A percentile compares a stretch with the other conserved stretches of the same genome.
phyloP scores from a whole-genome alignment of 2,797 vertebrate genomes.

The Enteromius thamalakanensis region DNA sequence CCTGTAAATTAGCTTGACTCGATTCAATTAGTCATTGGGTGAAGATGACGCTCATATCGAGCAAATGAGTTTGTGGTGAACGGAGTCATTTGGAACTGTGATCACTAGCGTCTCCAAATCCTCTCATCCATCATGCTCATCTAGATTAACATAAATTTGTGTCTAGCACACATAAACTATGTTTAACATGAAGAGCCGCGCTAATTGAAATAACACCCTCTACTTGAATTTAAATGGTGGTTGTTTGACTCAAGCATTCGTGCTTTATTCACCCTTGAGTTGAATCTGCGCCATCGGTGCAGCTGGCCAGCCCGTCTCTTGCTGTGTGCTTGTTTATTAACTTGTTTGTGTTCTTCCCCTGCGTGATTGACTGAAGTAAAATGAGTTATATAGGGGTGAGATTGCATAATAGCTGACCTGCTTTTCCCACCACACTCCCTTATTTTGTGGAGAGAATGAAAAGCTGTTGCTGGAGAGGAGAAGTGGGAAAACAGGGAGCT shows the following conservation, averaged over 20 bases:
- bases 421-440: slow-evolving; percentile 61
- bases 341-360: neutral
- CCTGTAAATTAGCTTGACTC: slow-evolving; percentile 62
- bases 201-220: slow-evolving; percentile 13
- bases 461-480: slow-evolving; percentile 65
- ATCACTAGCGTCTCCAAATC: slow-evolving; percentile 50
- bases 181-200: neutral
- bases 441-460: slow-evolving; percentile 70
- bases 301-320: slow-evolving; percentile 26
- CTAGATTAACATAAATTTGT: slow-evolving; percentile 25
- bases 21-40: slow-evolving; percentile 67
- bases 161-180: slow-evolving; percentile 23
- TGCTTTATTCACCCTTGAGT: slow-evolving; percentile 10
- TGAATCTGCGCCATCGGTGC: neutral
- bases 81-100: slow-evolving; percentile 42
- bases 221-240: neutral
- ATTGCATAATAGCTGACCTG: slow-evolving; percentile 67
- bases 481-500: slow-evolving; percentile 74
- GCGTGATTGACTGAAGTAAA: slow-evolving; percentile 33
- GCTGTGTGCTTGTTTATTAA: slow-evolving; percentile 34
- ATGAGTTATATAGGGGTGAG: slow-evolving; percentile 50
- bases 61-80: slow-evolving; percentile 42
- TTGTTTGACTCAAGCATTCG: slow-evolving; percentile 2
- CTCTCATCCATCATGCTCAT: slow-evolving; percentile 41
- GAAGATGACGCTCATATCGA: slow-evolving; percentile 52